These are phyloP conservation scores for Rhynchonycteris naso DNA, from an alignment of 2,797 vertebrate species.

Conservation along the genomic window DNA sequence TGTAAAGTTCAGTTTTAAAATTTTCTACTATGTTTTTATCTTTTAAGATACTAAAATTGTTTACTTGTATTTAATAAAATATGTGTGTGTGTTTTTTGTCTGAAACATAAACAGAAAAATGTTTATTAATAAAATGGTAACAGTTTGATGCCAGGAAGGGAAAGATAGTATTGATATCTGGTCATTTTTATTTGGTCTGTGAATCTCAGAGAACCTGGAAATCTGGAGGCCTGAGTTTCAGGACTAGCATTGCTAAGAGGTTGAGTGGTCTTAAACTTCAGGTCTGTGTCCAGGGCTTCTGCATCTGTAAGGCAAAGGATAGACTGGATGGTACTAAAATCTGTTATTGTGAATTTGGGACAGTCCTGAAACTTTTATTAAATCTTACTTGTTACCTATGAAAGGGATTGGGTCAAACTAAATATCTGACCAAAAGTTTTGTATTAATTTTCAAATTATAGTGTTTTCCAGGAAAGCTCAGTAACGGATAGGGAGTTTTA, in stretches of 20 bases:
- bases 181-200: neutral
- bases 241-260: neutral
- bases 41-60: neutral
- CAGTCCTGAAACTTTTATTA: neutral
- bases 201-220: neutral
- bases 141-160: neutral
- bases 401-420: neutral
- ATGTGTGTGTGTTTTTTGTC: neutral
- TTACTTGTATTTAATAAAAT: neutral
- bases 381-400: neutral
- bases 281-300: neutral
- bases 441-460: neutral
- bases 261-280: neutral
- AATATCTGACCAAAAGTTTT: neutral
- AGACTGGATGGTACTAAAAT: neutral
- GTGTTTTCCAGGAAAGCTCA: neutral
- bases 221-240: neutral
- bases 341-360: neutral
- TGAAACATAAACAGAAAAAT: conserved; percentile 28
- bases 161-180: neutral
- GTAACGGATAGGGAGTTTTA: neutral
- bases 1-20: neutral
- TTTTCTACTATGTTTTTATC: neutral
- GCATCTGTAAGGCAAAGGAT: neutral
- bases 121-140: neutral